phyloP scores from a whole-genome alignment of 2,797 vertebrate genomes.

The Vipera ursinii region DNA sequence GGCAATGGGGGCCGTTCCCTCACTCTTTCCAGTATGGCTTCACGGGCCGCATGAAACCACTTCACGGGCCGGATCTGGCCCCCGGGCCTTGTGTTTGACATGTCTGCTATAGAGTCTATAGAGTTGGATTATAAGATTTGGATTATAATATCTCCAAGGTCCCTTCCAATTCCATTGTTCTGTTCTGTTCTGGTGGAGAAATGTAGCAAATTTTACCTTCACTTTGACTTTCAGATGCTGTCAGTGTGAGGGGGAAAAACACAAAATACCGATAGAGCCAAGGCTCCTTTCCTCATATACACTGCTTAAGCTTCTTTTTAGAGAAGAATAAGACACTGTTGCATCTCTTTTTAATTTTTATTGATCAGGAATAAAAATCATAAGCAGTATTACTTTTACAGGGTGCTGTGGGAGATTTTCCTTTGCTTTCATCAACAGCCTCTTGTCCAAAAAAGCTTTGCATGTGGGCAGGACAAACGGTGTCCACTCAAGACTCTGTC shows the following conservation, averaged over 20 bases:
- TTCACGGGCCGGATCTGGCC: too few relatives aligned
- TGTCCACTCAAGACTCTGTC: background rate
- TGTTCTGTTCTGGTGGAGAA: background rate
- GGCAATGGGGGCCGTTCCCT: too few relatives aligned
- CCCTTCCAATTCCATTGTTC: background rate
- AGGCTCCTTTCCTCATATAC: background rate
- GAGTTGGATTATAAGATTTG: background rate
- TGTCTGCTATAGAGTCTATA: background rate
- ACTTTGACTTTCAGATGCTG: background rate
- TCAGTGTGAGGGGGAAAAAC: background rate
- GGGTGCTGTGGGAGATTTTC: background rate
- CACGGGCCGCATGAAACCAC: too few relatives aligned
- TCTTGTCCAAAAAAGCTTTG: background rate
- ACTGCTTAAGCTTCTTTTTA: background rate
- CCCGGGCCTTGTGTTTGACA: too few relatives aligned
- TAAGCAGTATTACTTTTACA: background rate
- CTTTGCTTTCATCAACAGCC: background rate
- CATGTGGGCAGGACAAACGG: background rate
- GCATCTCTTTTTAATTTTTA: background rate
- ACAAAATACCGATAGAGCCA: background rate
- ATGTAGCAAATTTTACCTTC: background rate
- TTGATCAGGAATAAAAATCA: background rate
- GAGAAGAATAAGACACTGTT: background rate
- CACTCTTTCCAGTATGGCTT: too few relatives aligned
- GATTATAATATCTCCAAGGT: background rate